Percentiles rank a stretch among this genome's conserved stretches.
phyloP scores from a whole-genome alignment of 2,113 vertebrate species.

The Spheniscus mendiculus region DNA sequence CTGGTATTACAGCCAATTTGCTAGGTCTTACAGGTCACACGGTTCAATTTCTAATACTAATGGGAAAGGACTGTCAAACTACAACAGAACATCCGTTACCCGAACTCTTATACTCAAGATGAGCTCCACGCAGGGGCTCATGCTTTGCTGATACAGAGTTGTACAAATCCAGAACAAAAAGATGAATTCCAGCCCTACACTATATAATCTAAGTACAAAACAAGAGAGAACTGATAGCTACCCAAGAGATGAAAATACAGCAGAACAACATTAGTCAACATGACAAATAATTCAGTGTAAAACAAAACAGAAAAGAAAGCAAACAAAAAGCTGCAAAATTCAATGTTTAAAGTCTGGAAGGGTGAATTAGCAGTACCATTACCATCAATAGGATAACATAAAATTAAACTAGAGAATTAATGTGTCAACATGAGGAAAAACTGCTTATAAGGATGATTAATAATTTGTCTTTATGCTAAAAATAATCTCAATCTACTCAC shows the following conservation, averaged over 20 bases:
- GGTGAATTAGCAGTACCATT: neutral
- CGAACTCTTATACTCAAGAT: neutral
- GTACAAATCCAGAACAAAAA: neutral
- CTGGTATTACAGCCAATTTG: neutral
- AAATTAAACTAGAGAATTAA: neutral
- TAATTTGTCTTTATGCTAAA: neutral
- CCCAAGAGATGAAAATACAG: neutral
- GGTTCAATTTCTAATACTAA: neutral
- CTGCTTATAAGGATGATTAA: neutral
- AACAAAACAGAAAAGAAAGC: neutral
- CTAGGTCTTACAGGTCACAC: neutral
- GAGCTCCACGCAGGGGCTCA: neutral
- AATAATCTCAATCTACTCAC: neutral
- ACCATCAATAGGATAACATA: neutral
- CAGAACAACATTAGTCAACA: neutral
- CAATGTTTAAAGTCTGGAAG: neutral
- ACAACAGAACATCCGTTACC: neutral
- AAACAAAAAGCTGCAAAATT: neutral
- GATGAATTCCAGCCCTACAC: neutral
- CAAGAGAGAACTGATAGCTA: neutral
- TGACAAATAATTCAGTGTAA: neutral
- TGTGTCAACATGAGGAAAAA: neutral
- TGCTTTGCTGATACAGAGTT: neutral
- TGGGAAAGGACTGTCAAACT: neutral
- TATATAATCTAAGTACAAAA: neutral